Base-by-base conservation (phyloP, 2,888 invertebrate species). In the Axea sp. region DNA sequence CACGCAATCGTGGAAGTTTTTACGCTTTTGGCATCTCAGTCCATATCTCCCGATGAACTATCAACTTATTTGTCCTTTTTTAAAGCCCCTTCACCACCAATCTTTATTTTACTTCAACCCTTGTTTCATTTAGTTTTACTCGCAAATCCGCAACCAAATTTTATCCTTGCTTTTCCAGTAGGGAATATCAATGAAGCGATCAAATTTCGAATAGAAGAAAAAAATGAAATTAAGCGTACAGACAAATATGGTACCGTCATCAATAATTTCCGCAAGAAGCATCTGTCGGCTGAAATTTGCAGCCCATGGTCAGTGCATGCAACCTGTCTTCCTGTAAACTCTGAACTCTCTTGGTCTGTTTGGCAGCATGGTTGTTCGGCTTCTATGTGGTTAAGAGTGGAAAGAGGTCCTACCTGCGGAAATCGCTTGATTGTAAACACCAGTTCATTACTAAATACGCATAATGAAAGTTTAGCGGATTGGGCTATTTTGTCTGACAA, bases 1-100 rank as follows among this genome's bases (percentile, higher is more conserved):
- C 89, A 90, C 77, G 91, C 92, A 41, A 89, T 92, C 49, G 84
- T 93, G 31, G 92, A 93, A 83, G 89, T 94, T 43, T 89, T 93
- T 30, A 88, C 88, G 1, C 77, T 90, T 57, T 82, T 92, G 76
- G 91, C 90, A 0, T 88, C 89, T 5, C 89, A 90, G 76, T 89
- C 90, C 67, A 88, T 92, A 60, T 88, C 88, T 43, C 85, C 91
- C 0, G 77, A 86, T 3, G 92, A 91, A 80, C 86, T 93, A 68
- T 89, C 90, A 3, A 88, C 89, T 7, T 91, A 91, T 81, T 88
- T 93, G 64, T 88, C 89, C 14, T 89, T 93, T 76, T 90, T 93
- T 80, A 90, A 91, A 75, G 88, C 87, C 7, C 84, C 89, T 24
- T 86, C 88, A 35, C 90, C 91, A 0, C 91, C 92, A 0, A 86